Base-by-base conservation (phyloP, 2,797 vertebrate species). In the Hylomyscus alleni region DNA sequence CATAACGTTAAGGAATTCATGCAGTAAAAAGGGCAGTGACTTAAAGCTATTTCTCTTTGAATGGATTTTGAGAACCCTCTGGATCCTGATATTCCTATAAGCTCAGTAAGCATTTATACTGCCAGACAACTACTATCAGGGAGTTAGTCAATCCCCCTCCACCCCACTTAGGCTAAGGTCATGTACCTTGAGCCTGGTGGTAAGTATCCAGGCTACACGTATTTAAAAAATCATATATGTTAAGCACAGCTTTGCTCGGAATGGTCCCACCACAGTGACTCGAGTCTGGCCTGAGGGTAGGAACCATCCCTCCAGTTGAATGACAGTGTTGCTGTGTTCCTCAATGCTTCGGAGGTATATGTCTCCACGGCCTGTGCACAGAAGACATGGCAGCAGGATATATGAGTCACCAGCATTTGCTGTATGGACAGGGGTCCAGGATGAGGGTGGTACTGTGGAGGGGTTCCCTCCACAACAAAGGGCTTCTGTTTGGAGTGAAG, bases 341-440 rank as follows among this genome's bases (percentile, higher is more conserved):
- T 90, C 26, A 0, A 52, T 60, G 20, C 5, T 0, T 24, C 0
- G 37, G 26, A 96, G 81, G 89, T 22, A 8, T 6, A 12, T 0
- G 0, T 77, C 87, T 4, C 0, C 13, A 9, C 0, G 14, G 12
- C 77, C 95, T 91, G 47, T 15, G 9, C 5, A 73, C 15, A n/a
- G 4, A 81, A 56, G 14, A 54, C 11, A 84, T 8, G n/a, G 24
- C 13, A 52, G 4, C 4, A 40, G 17, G 20, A 56, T 1, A 2
- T 1, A 0, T 37, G n/a, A 89, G 22, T 6, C 65, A 72, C 15
- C 29, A 84, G 67, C 4, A 20, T 17, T 5, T 4, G 22, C 62
- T 37, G 1, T 0, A 0, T 37, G 1, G 3, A 26, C 9, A 7
- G 6, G 3, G 3, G 4, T 17, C 15, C 22, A n/a, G 22, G 14